Base-by-base conservation (phyloP, 2,113 vertebrate genomes). In the Brachionichthys hirsutus region DNA sequence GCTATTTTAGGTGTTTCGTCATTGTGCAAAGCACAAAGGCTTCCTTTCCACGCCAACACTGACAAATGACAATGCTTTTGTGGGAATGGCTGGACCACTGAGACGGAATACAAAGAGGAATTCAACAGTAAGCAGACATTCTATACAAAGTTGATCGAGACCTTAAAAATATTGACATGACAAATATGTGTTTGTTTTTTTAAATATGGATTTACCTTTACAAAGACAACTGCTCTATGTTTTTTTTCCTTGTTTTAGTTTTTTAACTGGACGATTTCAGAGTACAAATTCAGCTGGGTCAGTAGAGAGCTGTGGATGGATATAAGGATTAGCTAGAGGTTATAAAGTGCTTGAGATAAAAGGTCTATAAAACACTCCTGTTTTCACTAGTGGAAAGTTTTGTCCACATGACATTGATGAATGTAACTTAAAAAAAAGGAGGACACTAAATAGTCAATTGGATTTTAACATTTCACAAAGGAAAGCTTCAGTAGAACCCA, bases 301-400 rank as follows among this genome's bases (percentile, higher is more conserved):
- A 74, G 77, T 62, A 81, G 74, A 70, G 77, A 69, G 78, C 67
- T 78, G 82, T 82, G 80, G 75, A 85, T 36, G 76, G 78, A 81
- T 80, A 88, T 74, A 83, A 83, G 85, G 85, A 84, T 83, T 88
- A 87, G 77, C 85, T 87, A 85, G 84, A 87, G 85, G 77, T 89
- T 91, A 90, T 93, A 93, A 92, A 93, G 92, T 92, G 91, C 92
- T 91, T 89, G 78, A 92, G 81, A 90, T 90, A 88, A 88, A 89
- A 89, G 88, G 86, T 88, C 84, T 88, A 86, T 79, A 90, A 90
- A 88, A 82, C 73, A 81, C 73, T 83, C 77, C 67, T 24, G 71
- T 87, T 85, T 81, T 85, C 75, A 83, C 75, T 3, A 64, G 79
- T 81, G 73, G 77, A 86, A 72, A 82, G 45, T 55, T 81, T 65